Evolutionary conservation across 2,888 invertebrate species (phyloP).

Genomic region (Drosophila formosana): DNA sequence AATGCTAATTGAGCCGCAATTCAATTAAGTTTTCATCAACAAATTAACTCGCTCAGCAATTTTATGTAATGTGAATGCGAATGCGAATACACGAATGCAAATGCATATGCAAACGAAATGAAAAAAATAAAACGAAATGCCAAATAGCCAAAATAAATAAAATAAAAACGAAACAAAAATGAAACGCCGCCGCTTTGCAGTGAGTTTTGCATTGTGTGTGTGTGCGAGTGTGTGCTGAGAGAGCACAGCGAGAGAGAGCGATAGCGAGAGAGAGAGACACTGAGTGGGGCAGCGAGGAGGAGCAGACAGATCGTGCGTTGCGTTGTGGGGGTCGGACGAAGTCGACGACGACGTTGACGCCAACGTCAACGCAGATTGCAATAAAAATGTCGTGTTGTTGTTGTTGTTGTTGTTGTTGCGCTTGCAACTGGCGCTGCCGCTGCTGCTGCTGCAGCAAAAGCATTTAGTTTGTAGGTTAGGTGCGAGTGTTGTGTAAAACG

Average conservation of each 20-base stretch:
- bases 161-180: slow-evolving; percentile 49
- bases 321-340: slow-evolving; percentile 56
- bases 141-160: slow-evolving; percentile 63
- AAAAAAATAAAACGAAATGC: slow-evolving; percentile 51
- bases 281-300: slow-evolving; percentile 13
- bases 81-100: slow-evolving; percentile 65
- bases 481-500: slow-evolving; percentile 80
- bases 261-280: slow-evolving; percentile 4
- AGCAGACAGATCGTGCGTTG: slow-evolving; percentile 53
- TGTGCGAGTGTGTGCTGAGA: slow-evolving; percentile 4
- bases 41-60: slow-evolving; percentile 59
- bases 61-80: slow-evolving; percentile 66
- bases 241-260: slow-evolving; percentile 8
- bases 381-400: slow-evolving; percentile 38
- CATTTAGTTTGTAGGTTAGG: slow-evolving; percentile 74
- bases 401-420: slow-evolving; percentile 21
- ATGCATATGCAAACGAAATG: slow-evolving; percentile 52
- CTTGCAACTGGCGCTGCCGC: slow-evolving; percentile 50
- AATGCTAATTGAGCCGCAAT: slow-evolving; percentile 59
- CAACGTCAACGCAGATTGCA: slow-evolving; percentile 68
- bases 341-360: slow-evolving; percentile 28
- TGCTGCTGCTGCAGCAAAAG: slow-evolving; percentile 39
- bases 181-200: slow-evolving; percentile 51
- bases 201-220: slow-evolving; percentile 35
- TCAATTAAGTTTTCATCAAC: slow-evolving; percentile 63